These are phyloP conservation scores for Phyllostomus discolor DNA, from an alignment of 2,113 vertebrate genomes.

Conservation along the genomic window DNA sequence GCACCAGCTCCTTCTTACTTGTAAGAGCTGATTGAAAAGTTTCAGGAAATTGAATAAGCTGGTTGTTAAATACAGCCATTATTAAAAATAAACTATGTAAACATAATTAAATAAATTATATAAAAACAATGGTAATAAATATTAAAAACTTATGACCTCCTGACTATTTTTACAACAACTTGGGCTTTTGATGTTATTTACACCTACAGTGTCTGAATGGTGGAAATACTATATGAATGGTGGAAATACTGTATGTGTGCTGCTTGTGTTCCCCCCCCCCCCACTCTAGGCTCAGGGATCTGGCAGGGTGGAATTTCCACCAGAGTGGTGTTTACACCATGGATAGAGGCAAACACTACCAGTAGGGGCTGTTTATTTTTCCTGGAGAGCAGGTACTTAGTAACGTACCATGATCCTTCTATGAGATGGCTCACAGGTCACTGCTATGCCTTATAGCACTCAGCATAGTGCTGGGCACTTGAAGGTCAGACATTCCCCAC, in stretches of 20 bases:
- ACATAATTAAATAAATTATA: not conserved
- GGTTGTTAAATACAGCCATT: not conserved
- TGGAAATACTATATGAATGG: not conserved
- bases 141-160: not conserved
- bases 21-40: not conserved
- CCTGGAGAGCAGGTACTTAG: not conserved
- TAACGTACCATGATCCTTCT: not conserved
- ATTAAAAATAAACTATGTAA: not conserved
- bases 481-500: not conserved
- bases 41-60: not conserved
- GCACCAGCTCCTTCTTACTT: not conserved
- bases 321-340: not conserved
- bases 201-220: too few species aligned
- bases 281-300: not conserved
- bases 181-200: not conserved
- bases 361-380: too few species aligned
- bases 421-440: not conserved
- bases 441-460: rapidly evolving
- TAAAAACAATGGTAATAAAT: not conserved
- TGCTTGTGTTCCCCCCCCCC: too few species aligned
- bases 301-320: not conserved
- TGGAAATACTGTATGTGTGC: not conserved
- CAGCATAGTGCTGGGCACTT: not conserved
- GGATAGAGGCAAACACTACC: not conserved
- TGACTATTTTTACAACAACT: not conserved